Evolutionary conservation across 2,888 invertebrate genomes (phyloP).

Genomic region (Mamestra brassicae): DNA sequence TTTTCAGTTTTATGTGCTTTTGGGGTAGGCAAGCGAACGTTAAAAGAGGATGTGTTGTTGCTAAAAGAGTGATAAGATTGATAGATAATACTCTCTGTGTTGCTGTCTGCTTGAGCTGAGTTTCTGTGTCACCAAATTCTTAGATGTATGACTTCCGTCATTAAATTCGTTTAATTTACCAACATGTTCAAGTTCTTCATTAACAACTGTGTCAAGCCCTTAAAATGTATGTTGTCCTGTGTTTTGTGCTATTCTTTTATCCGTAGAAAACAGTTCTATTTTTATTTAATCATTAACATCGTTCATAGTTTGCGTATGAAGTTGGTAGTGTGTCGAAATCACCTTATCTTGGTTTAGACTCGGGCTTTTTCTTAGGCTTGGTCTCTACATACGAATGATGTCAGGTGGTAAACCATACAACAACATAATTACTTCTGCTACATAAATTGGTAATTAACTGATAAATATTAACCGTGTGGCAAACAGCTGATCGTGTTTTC

Average conservation of each 20-base stretch:
- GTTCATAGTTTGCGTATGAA: background rate
- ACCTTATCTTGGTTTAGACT: no score
- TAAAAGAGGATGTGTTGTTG: conserved; percentile 33
- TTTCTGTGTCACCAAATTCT: no score
- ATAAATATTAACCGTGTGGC: conserved; percentile 7
- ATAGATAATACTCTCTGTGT: background rate
- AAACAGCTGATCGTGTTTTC: conserved; percentile 27
- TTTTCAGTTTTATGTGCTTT: conserved; percentile 68
- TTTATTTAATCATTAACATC: background rate
- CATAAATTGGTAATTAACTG: conserved; percentile 38
- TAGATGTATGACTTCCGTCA: no score
- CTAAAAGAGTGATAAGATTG: background rate
- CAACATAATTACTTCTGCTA: background rate
- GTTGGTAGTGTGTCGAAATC: no score
- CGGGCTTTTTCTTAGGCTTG: no score
- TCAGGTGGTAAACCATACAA: conserved; percentile 26
- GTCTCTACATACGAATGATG: no score
- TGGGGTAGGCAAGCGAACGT: conserved; percentile 32
- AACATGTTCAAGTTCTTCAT: no score
- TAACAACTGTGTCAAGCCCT: background rate
- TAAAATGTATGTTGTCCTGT: background rate
- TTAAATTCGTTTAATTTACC: no score
- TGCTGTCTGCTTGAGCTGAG: background rate
- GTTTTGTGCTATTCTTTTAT: background rate
- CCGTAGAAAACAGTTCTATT: background rate